phyloP scores from a whole-genome alignment of 2,888 invertebrate species.

The Alloplasta piceator region DNA sequence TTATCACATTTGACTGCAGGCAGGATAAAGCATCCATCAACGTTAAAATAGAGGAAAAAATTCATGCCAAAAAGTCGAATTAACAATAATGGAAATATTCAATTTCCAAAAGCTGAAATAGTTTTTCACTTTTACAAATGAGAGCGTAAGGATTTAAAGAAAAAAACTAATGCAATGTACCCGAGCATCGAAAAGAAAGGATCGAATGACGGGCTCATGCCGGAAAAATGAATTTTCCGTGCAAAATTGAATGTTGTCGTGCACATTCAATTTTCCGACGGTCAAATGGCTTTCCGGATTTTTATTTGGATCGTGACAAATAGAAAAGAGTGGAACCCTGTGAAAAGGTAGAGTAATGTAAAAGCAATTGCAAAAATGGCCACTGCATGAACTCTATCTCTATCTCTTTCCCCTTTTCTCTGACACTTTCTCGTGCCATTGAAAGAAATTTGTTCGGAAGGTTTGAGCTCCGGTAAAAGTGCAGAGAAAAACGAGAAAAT shows the following conservation, averaged over 20 bases:
- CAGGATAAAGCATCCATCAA: no score
- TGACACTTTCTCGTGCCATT: background rate
- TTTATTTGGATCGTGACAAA: background rate
- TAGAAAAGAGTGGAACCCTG: background rate
- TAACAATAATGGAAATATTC: background rate
- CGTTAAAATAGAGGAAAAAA: no score
- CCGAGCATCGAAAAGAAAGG: background rate
- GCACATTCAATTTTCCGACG: background rate
- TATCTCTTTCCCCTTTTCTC: background rate
- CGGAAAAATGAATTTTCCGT: background rate
- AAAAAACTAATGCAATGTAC: no score
- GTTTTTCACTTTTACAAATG: no score
- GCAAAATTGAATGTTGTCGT: background rate
- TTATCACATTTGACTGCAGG: no score
- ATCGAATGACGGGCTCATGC: background rate
- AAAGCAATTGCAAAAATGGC: background rate
- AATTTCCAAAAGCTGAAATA: background rate
- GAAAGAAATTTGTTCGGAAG: conserved; percentile 19
- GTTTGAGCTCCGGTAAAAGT: background rate
- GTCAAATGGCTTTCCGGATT: background rate
- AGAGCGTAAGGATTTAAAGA: no score
- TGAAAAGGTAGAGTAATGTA: background rate
- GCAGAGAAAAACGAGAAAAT: conserved; percentile 21
- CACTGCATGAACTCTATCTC: background rate
- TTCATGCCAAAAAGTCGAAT: no score